Evolutionary conservation across 2,113 vertebrate genomes (phyloP).

Genomic region (Dasyprocta punctata): DNA sequence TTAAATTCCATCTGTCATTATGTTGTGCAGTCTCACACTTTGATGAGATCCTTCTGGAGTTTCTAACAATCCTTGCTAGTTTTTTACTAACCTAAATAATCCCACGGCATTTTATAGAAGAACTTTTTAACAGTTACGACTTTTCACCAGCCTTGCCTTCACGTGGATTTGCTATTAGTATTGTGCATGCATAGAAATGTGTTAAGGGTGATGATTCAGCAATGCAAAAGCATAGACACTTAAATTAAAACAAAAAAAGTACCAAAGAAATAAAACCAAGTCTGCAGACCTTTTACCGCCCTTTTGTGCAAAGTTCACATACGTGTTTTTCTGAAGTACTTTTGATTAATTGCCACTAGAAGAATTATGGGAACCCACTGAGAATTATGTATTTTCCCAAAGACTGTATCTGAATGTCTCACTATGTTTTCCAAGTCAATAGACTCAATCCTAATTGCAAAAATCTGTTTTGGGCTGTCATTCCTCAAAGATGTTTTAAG

Average conservation of each 20-base stretch:
- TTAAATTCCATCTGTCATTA: conserved; percentile 83
- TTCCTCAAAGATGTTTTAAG: neutral
- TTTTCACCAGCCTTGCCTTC: conserved; percentile 72
- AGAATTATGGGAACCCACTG: neutral
- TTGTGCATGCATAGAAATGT: conserved; percentile 54
- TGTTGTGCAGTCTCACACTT: conserved; percentile 78
- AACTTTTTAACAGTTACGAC: conserved; percentile 80
- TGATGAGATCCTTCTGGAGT: conserved; percentile 82
- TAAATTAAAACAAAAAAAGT: neutral
- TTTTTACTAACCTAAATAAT: conserved; percentile 81
- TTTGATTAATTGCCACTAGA: conserved; percentile 15
- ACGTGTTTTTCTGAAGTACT: conserved; percentile 45
- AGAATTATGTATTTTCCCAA: neutral
- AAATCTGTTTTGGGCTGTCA: neutral
- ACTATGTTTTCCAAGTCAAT: neutral
- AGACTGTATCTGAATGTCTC: neutral
- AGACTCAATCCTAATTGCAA: conserved; percentile 8
- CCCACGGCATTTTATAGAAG: conserved; percentile 69
- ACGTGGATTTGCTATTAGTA: conserved; percentile 66
- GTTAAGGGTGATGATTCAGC: conserved; percentile 52
- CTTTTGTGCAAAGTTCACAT: conserved; percentile 3
- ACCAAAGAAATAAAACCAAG: conserved; percentile 56
- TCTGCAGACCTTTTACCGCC: conserved; percentile 44
- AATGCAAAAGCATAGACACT: conserved; percentile 42
- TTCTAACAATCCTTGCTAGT: conserved; percentile 76